Percentiles rank a stretch among this genome's conserved stretches.
These are phyloP conservation scores for Philopedon plagiatum DNA, from an alignment of 2,888 invertebrate genomes.

Conservation along the genomic window DNA sequence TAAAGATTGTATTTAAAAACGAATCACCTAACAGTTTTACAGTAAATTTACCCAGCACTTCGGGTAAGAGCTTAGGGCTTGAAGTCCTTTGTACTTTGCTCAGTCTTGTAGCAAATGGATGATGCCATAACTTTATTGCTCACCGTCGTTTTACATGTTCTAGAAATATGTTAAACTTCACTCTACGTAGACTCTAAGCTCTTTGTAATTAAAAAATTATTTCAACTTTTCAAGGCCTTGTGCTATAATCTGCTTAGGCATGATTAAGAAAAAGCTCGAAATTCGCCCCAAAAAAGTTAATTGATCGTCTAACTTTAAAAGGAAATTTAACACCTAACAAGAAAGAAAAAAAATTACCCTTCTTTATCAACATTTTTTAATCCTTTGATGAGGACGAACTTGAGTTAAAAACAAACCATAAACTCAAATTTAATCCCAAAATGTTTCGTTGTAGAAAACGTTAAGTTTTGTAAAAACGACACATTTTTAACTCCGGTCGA, in stretches of 20 bases:
- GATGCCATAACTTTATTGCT: too few species aligned
- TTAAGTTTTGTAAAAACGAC: not conserved
- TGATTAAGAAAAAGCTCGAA: not conserved
- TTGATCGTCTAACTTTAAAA: conserved; percentile 3
- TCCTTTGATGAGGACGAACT: not conserved
- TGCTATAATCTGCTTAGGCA: too few species aligned
- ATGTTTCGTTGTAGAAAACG: not conserved
- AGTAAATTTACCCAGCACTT: not conserved
- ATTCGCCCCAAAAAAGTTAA: not conserved
- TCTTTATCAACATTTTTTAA: not conserved
- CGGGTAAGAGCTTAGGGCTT: too few species aligned
- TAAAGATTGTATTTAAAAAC: too few species aligned
- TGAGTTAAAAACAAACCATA: not conserved
- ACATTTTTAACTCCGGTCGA: conserved; percentile 19
- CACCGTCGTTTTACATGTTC: too few species aligned
- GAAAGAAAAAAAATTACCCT: not conserved
- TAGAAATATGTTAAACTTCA: too few species aligned
- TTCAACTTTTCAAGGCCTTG: too few species aligned
- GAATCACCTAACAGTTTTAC: too few species aligned
- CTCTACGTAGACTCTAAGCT: too few species aligned
- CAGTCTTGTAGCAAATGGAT: too few species aligned
- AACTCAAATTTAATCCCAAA: not conserved
- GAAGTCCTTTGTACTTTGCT: too few species aligned
- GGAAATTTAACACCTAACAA: conserved; percentile 2
- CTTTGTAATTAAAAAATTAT: too few species aligned